Evolutionary conservation across 2,113 vertebrate species (phyloP), one percentile per base, ranked within the genome.

Genomic region (Saiga tatarica): DNA sequence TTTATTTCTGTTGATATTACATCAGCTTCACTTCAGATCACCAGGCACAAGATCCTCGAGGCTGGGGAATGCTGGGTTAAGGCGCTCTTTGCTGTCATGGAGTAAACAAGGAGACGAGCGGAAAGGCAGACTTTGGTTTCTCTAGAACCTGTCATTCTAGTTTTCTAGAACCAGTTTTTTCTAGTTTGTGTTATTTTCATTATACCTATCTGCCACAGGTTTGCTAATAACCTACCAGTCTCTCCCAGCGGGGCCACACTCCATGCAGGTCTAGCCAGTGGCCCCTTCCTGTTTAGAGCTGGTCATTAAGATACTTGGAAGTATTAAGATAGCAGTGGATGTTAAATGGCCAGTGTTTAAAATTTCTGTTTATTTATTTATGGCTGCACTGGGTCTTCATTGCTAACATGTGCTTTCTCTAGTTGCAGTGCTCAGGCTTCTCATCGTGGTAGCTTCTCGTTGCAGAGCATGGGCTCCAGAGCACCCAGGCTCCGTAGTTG

Each of bases 191-290:
- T 2, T 71, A 17, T 25, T 36, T 53, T 62, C 64, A 19, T 55
- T 10, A 12, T 2, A 13, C 50, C 21, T 1, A 1, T 57, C 53
- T 59, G 59, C 23, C 67, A 12, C 53, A 8, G 5, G 36, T 87
- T 25, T 76, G n/a, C 87, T 25, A 10, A 21, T 47, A 25, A 16
- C 50, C 67, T 23, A 57, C 42, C 59, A 7, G 81, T 7, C 47
- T 17, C 25, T n/a, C 55, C 50, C 28, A 8, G 23, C 0, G 0
- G 36, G 47, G 42, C 82, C n/a, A 0, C 3, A 3, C 19, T 39
- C 23, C 57, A 3, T 33, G 33, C 13, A 0, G 26, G 47, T 74
- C 64, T 36, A 6, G 33, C 42, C 33, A 6, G 14, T 21, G 62
- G 26, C 8, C 9, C 52, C 28, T 33, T 8, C 50, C 53, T 53